Base-by-base conservation (phyloP, 2,888 invertebrate species). In the Perizoma flavofasciatum region DNA sequence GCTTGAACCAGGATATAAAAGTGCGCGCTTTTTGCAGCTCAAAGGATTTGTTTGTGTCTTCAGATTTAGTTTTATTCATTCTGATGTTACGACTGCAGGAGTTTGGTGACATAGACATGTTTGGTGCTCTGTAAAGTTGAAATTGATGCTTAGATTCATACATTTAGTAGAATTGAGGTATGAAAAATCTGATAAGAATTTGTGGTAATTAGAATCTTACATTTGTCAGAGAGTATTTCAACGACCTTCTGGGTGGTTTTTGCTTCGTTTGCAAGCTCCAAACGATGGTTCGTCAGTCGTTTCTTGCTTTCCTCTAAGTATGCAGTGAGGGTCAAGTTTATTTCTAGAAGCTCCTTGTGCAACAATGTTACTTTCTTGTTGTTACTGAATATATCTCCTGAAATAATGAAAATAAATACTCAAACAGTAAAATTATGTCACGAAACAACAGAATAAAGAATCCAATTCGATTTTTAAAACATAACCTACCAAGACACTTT, bases 401-500 rank as follows among this genome's bases (percentile, higher is more conserved):
- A 67, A 91, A 88, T 54, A 65, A 63, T 68, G 63, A 65, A 68
- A 61, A 63, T 65, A 55, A 65, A 72, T 34, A 53, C 40, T 63
- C 46, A 49, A 60, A 63, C 46, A 60, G 62, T 61, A 22, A 59
- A 54, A 58, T 62, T 68, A 64, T 69, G 71, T 73, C 59, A 63
- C 62, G 72, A 83, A 85, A 85, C 82, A 84, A 81, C 67, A 77
- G 88, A 86, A 81, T 65, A 67, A 59, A 64, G 70, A 61, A 68
- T 63, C 67, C 71, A 72, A 72, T 86, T 88, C 86, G 70, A 86
- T 77, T 78, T 88, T 84, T 77, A 74, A 87, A 88, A 80, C 75
- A 82, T 89, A 88, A 89, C 90, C 86, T 86, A 92, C 91, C 79
- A 74, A 90, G 64, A 81, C 83, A 86, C 79, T 85, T 85, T 63